phyloP scores from a whole-genome alignment of 2,113 vertebrate genomes.

The Gallinago media region DNA sequence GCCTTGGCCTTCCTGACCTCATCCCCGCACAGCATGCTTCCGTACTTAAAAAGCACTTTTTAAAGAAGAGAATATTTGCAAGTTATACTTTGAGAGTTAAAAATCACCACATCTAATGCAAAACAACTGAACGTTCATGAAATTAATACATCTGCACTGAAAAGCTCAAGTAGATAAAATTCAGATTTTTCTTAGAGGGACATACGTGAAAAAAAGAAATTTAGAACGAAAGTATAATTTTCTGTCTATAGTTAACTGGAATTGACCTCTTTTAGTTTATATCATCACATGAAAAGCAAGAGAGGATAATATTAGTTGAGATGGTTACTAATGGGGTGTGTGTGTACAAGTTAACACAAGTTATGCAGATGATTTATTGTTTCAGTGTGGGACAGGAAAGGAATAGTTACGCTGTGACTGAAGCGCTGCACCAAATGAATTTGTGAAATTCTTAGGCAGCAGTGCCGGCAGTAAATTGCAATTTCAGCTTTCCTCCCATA shows the following conservation, averaged over 20 bases:
- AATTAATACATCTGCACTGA: background rate
- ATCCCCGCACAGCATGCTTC: no score
- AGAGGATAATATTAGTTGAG: background rate
- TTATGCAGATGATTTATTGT: background rate
- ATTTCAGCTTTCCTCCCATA: background rate
- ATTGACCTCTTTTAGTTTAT: background rate
- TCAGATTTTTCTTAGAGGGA: background rate
- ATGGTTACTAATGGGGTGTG: background rate
- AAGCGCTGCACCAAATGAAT: background rate
- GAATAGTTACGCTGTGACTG: background rate
- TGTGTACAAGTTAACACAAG: background rate
- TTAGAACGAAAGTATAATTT: background rate
- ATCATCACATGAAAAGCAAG: background rate
- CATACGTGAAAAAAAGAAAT: background rate
- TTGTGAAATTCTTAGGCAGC: background rate
- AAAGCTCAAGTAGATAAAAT: background rate
- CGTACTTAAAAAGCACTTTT: background rate
- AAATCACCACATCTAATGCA: background rate
- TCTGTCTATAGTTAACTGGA: background rate
- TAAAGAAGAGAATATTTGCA: background rate
- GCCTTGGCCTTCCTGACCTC: no score
- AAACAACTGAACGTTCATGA: background rate
- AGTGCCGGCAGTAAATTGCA: background rate
- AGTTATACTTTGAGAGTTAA: background rate
- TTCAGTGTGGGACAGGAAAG: background rate